Base-by-base conservation (phyloP, 1,140 invertebrate genomes). In the Chironomus striatipennis region DNA sequence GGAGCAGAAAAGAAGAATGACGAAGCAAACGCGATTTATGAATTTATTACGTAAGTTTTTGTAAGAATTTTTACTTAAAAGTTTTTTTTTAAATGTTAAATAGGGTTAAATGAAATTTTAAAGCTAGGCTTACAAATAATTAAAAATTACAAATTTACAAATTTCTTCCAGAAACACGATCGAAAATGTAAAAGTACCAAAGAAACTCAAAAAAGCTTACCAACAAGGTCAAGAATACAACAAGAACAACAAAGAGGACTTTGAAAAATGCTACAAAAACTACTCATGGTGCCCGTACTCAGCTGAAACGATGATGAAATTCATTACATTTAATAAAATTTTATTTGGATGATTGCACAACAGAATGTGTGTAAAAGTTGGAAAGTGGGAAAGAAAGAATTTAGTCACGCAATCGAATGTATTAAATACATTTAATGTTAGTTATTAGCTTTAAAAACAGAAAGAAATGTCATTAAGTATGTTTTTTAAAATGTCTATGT, bases 1-100 rank as follows among this genome's bases (percentile, higher is more conserved):
- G 81, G 81, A 0, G 80, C 81, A 0, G 81, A 82, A 73, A 76
- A 75, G 0, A 42, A 77, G 7, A 73, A 74, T 34, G 17, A 17
- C 0, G 81, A 82, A 47, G 81, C 81, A 0, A 77, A 78, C 7
- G 20, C 15, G 18, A 70, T 70, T 70, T 70, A 70, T 70, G 65
- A 70, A 10, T 18, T 70, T 70, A 70, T 70, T 18, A 70, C 65
- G 65, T 70, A 17, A 70, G 65, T 70, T 12, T 12, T n/a, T n/a
- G 64, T 1, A 18, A 15, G 64, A 67, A 7, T 67, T 67, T 1
- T 20, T 17, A 8, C 2, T 34, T 34, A n/a, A n/a, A n/a, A n/a
- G n/a, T n/a, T n/a, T n/a, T n/a, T n/a, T n/a, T n/a, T n/a, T n/a
- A n/a, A n/a, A n/a, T n/a, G n/a, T n/a, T n/a, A n/a, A n/a, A n/a